Evolutionary conservation across 1,140 invertebrate species (phyloP).

Genomic region (Aphelenchoides avenae): DNA sequence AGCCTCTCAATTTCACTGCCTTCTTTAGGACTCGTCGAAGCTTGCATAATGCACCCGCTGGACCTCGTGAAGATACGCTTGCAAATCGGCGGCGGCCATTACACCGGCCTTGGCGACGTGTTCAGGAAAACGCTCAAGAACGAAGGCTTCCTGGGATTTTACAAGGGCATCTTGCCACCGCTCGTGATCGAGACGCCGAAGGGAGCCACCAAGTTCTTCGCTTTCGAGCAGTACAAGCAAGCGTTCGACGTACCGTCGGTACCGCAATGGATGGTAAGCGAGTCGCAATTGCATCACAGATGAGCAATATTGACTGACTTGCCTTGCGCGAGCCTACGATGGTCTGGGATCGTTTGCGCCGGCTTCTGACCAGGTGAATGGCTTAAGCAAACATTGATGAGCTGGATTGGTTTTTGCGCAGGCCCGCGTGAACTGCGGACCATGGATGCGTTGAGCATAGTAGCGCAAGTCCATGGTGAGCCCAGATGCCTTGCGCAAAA

Average conservation of each 20-base stretch:
- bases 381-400: no score
- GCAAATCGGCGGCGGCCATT: conserved; percentile 72
- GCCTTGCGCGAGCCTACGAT: no score
- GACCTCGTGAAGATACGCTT: conserved; percentile 84
- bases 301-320: no score
- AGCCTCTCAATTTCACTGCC: conserved; percentile 12
- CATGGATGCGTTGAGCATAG: no score
- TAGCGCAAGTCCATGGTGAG: no score
- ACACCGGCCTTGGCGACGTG: conserved; percentile 77
- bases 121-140: conserved; percentile 78
- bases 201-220: conserved; percentile 84
- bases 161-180: conserved; percentile 86
- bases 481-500: no score
- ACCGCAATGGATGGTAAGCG: no score
- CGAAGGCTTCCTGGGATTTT: conserved; percentile 68
- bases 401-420: no score
- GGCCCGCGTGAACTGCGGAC: no score
- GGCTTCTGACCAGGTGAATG: no score
- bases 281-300: no score
- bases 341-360: no score
- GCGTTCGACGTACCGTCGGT: conserved; percentile 69
- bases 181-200: conserved; percentile 90
- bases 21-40: conserved; percentile 73
- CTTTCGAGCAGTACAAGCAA: conserved; percentile 85
- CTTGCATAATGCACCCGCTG: conserved; percentile 89